Evolutionary conservation across 2,797 vertebrate genomes (phyloP).

Genomic region (Thaleichthys pacificus): DNA sequence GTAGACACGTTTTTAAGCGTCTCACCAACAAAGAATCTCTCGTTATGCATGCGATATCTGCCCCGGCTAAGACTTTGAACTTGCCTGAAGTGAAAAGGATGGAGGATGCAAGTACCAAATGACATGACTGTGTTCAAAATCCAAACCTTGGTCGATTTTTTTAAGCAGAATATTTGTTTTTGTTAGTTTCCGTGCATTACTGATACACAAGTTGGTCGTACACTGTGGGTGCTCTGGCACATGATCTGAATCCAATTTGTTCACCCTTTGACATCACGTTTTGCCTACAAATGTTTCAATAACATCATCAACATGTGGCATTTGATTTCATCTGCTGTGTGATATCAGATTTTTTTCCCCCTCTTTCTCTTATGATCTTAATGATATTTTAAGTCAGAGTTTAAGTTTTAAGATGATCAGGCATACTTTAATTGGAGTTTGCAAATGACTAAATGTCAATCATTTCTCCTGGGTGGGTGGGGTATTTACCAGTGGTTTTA

Average conservation of each 20-base stretch:
- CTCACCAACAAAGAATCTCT: constrained; percentile 13
- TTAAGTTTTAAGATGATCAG: neutral
- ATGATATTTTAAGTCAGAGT: constrained; percentile 5
- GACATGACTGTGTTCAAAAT: too few species aligned
- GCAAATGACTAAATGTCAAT: too few species aligned
- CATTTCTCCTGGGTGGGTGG: neutral
- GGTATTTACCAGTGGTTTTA: constrained; percentile 33
- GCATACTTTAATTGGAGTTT: neutral
- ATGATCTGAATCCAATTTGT: constrained; percentile 13
- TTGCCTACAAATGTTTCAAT: constrained; percentile 31
- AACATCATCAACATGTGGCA: constrained; percentile 33
- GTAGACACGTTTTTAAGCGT: constrained; percentile 28
- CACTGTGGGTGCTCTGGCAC: neutral
- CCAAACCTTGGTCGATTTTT: neutral
- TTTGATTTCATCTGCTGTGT: constrained; percentile 27
- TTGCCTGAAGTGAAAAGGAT: neutral
- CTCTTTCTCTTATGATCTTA: constrained; percentile 13
- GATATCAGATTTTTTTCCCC: constrained; percentile 22
- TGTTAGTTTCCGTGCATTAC: constrained; percentile 27
- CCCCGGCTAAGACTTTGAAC: too few species aligned
- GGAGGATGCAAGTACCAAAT: neutral
- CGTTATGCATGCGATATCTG: too few species aligned
- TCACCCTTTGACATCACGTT: constrained; percentile 19
- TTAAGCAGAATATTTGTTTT: constrained; percentile 46
- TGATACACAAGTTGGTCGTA: constrained; percentile 12